Evolutionary conservation across 92 coral and sea anemone genomes (phyloP).

Genomic region (Epizoanthus stellaris): DNA sequence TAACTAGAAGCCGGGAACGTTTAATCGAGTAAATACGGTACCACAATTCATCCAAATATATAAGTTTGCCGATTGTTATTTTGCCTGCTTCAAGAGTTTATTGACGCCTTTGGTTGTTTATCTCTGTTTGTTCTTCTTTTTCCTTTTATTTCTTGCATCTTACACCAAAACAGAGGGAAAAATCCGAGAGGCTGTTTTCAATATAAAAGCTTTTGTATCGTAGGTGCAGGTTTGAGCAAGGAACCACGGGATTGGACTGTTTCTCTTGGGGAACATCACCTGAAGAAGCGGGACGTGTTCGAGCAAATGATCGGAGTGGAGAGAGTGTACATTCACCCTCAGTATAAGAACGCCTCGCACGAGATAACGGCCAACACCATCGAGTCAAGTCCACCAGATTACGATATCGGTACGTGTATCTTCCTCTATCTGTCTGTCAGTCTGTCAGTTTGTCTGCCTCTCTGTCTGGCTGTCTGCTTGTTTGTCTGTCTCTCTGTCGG

Average conservation of each 20-base stretch:
- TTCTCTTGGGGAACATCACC: constrained; percentile 82
- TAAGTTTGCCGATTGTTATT: too few species aligned
- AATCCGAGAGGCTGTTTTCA: too few species aligned
- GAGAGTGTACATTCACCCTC: constrained; percentile 63
- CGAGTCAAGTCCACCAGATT: constrained; percentile 71
- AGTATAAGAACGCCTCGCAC: constrained; percentile 45
- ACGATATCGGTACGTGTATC: constrained; percentile 71
- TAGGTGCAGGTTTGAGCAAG: constrained; percentile 52
- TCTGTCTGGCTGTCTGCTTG: background rate
- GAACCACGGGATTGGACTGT: constrained; percentile 76
- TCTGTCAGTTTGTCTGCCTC: background rate
- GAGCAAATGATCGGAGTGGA: constrained; percentile 73
- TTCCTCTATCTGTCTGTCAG: background rate
- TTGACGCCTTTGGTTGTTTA: too few species aligned
- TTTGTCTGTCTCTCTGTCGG: background rate
- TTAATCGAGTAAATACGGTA: too few species aligned
- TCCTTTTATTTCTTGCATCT: too few species aligned
- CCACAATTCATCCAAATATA: too few species aligned
- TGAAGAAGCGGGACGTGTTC: constrained; percentile 75
- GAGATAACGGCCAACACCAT: constrained; percentile 47
- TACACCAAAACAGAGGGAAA: too few species aligned
- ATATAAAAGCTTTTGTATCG: too few species aligned
- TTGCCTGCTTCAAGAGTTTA: too few species aligned
- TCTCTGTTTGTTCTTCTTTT: too few species aligned
- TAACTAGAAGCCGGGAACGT: too few species aligned